These are phyloP conservation scores for Penaeus japonicus DNA, from an alignment of 1,140 invertebrate genomes.

Conservation along the genomic window DNA sequence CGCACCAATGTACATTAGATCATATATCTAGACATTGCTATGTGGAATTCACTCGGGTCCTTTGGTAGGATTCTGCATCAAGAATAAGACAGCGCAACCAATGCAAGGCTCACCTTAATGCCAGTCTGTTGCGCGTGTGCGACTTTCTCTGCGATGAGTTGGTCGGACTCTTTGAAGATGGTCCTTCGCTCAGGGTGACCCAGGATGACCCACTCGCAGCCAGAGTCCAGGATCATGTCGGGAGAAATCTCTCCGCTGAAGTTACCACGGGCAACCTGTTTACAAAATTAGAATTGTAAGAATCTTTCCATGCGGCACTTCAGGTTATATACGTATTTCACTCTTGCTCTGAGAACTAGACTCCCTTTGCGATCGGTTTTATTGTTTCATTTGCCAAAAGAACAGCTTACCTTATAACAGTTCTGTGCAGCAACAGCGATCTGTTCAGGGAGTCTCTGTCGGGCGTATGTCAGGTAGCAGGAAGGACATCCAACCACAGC, in stretches of 20 bases:
- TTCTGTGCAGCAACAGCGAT: slow-evolving; percentile 93
- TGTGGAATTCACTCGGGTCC: background rate
- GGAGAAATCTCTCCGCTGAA: slow-evolving; percentile 85
- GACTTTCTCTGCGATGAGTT: slow-evolving; percentile 74
- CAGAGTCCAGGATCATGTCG: slow-evolving; percentile 94
- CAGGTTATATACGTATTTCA: no score
- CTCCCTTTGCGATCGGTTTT: no score
- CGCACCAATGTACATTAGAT: background rate
- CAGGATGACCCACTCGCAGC: slow-evolving; percentile 92
- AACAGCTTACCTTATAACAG: slow-evolving; percentile 82
- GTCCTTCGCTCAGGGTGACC: slow-evolving; percentile 97
- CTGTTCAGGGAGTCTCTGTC: slow-evolving; percentile 74
- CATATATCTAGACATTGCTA: no score
- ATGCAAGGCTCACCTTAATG: slow-evolving; percentile 14
- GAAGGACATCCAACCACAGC: slow-evolving; percentile 37
- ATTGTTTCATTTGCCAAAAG: background rate
- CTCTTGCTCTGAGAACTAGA: background rate
- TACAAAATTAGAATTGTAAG: slow-evolving; percentile 81
- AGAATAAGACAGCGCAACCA: no score
- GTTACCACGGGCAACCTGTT: slow-evolving; percentile 79
- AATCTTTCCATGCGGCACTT: no score
- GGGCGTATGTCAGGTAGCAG: slow-evolving; percentile 77
- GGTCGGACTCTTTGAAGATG: slow-evolving; percentile 88
- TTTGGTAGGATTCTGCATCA: no score
- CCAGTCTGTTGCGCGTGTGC: slow-evolving; percentile 35